Evolutionary conservation across 2,797 vertebrate genomes (phyloP).

Genomic region (Harpagifer antarcticus): DNA sequence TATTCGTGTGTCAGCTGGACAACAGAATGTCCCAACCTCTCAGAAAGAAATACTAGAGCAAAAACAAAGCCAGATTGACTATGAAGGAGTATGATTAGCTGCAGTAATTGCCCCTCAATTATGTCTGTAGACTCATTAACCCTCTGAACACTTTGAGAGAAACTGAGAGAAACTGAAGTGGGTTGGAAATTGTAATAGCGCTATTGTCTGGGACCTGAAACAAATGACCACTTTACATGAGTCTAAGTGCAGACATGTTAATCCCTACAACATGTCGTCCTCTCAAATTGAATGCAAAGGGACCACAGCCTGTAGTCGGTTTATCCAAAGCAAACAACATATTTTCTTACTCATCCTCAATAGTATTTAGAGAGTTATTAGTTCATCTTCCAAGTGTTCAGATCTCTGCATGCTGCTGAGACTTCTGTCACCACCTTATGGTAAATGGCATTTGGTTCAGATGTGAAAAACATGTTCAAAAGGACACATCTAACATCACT

Average conservation of each 20-base stretch:
- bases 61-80: conserved; percentile 38
- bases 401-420: conserved; percentile 15
- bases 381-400: conserved; percentile 23
- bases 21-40: conserved; percentile 30
- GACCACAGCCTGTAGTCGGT: conserved; percentile 40
- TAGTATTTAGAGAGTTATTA: conserved; percentile 14
- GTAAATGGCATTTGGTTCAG: conserved; percentile 23
- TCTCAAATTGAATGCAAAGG: conserved; percentile 35
- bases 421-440: conserved; percentile 7
- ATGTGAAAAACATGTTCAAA: conserved; percentile 16
- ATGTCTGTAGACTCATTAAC: conserved; percentile 60
- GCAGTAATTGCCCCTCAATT: conserved; percentile 54
- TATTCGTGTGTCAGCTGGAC: conserved; percentile 13
- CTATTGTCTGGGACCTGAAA: conserved; percentile 51
- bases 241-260: conserved; percentile 22
- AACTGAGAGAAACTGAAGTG: conserved; percentile 38
- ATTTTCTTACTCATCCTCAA: conserved; percentile 27
- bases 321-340: conserved; percentile 55
- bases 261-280: conserved; percentile 55
- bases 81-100: conserved; percentile 55
- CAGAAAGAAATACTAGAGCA: conserved; percentile 23
- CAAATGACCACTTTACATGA: conserved; percentile 36
- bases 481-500: neutral
- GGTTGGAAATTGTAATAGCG: conserved; percentile 52
- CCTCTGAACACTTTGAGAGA: conserved; percentile 42